Conservation (phyloP, 2,888 invertebrate species). For the Napeogenes sylphis region DNA sequence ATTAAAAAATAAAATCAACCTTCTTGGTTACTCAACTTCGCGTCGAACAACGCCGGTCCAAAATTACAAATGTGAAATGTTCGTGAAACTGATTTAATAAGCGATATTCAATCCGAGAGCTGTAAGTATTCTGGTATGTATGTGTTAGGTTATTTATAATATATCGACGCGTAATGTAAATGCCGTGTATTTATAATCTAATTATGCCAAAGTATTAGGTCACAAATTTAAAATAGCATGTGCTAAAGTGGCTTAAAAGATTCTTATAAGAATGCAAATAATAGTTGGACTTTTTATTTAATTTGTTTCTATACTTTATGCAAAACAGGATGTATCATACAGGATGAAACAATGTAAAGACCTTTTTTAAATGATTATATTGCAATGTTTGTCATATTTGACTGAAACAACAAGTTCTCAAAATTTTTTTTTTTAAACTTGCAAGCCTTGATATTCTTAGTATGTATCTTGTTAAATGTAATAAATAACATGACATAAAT, state of each 20-base stretch:
- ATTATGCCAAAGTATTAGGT: conserved; percentile 32
- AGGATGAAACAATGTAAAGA: too few species aligned
- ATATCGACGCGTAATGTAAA: conserved; percentile 10
- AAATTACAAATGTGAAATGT: conserved; percentile 20
- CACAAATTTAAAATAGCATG: conserved; percentile 12
- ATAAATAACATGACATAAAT: too few species aligned
- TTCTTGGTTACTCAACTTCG: conserved; percentile 30
- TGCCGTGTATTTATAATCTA: conserved; percentile 30
- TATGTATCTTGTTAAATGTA: too few species aligned
- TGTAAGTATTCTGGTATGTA: conserved; percentile 35
- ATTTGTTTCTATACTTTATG: too few species aligned
- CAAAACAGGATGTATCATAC: too few species aligned
- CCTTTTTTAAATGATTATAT: too few species aligned
- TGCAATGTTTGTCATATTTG: too few species aligned
- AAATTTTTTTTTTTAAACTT: too few species aligned
- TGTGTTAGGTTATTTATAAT: conserved; percentile 11
- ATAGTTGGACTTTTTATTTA: background rate
- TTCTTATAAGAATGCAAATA: conserved; percentile 1
- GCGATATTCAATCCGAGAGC: conserved; percentile 26
- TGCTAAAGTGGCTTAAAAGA: conserved; percentile 10
- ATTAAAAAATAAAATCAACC: conserved; percentile 29
- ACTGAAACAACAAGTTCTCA: too few species aligned
- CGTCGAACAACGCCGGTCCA: conserved; percentile 31
- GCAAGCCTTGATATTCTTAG: too few species aligned
- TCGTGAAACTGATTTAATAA: conserved; percentile 31